Conservation (phyloP, 2,797 vertebrate species). For the Argya squamiceps region DNA sequence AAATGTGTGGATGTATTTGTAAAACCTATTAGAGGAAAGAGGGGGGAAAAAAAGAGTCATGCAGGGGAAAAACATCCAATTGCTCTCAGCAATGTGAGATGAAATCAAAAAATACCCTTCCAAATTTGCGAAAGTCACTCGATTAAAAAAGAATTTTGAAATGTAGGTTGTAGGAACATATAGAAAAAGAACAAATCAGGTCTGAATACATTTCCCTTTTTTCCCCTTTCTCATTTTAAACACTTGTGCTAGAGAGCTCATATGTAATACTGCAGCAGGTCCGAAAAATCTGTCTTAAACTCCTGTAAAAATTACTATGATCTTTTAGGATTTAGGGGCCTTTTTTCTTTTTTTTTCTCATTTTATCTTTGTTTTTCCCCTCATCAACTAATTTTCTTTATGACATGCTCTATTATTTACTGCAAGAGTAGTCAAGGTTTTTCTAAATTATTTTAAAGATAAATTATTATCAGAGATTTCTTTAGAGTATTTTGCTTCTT, state of each 20-base stretch:
- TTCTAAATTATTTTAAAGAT: background rate
- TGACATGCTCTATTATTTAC: background rate
- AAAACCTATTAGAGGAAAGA: background rate
- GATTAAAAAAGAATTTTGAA: slow-evolving; percentile 36
- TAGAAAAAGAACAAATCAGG: background rate
- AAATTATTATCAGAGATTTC: background rate
- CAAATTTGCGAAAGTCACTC: background rate
- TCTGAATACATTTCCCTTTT: background rate
- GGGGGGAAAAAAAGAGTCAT: background rate
- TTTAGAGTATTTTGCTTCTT: background rate
- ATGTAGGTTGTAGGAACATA: background rate
- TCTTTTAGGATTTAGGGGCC: background rate
- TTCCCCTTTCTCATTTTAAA: background rate
- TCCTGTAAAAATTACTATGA: background rate
- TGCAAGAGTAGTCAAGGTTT: background rate
- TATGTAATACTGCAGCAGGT: background rate
- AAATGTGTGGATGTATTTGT: background rate
- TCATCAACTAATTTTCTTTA: background rate
- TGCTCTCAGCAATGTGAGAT: background rate
- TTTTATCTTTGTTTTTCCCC: background rate
- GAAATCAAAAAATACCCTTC: background rate
- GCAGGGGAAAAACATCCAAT: background rate
- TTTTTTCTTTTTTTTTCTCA: background rate
- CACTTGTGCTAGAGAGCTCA: background rate
- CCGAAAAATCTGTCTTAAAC: background rate